Base-by-base conservation (phyloP, 2,888 invertebrate genomes). In the Sphaeridia pumilis region DNA sequence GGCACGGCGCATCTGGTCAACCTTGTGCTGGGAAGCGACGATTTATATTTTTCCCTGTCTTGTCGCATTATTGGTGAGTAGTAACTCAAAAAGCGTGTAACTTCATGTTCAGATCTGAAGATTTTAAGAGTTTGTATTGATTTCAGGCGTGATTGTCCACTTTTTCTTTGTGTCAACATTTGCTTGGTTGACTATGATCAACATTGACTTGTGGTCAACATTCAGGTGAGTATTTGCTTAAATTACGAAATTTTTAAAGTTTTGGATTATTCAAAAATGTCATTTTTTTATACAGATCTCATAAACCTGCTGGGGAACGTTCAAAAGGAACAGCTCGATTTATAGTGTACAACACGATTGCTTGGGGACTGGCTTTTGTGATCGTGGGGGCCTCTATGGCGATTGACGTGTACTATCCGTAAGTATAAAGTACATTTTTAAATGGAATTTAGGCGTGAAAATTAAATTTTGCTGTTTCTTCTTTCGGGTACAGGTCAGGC, bases 151-250 rank as follows among this genome's bases (percentile, higher is more conserved):
- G 2, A 41, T 53, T 7, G 53, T 55, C 22, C 65, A 65, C 47
- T 59, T 53, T 31, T 62, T 60, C 44, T 57, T 57, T 28, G 47
- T 64, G 10, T 49, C 61, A 1, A 54, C 62, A 10, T 64, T 61
- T 34, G 56, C 48, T 45, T 62, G 62, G 60, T 38, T 62, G 31
- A 59, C 59, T 4, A 46, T 60, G 3, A 58, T 64, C 28, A 61
- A 59, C 31, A 58, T 58, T 44, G 62, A 64, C 43, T 44, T 64
- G 27, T 62, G 58, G 49, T 58, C 56, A 10, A 62, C 60, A 44
- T 64, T 64, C 49, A 60, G 57, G 65, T 65, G 36, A 41, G 52
- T 12, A 45, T 24, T 34, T 27, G 12, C 38, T 7, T 35, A 20
- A 21, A 42, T 14, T n/a, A 10, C 14, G 7, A 38, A 4, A 10